phyloP scores from a whole-genome alignment of 1,140 invertebrate species.

The Lepidotrigona ventralis region DNA sequence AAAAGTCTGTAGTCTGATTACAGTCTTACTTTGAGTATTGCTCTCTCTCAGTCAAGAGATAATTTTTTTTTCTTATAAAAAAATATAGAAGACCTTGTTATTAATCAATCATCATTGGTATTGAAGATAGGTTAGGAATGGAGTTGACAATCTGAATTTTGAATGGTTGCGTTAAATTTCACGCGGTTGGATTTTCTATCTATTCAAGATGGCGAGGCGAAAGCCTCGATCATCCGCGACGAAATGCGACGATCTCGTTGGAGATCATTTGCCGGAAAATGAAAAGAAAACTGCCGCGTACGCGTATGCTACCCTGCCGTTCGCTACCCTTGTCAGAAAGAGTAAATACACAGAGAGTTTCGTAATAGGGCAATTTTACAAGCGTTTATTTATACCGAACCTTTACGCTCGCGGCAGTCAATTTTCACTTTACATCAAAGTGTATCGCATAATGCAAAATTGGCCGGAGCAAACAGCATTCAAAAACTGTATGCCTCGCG shows the following conservation, averaged over 20 bases:
- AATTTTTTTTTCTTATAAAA: no score
- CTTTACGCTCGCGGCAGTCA: not conserved
- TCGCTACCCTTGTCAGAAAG: not conserved
- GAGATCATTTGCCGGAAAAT: constrained; percentile 24
- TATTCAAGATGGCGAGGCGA: not conserved
- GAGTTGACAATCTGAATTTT: not conserved
- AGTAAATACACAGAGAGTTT: not conserved
- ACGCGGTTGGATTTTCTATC: not conserved
- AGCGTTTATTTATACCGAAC: not conserved
- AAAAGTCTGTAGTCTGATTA: no score
- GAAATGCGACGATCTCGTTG: not conserved
- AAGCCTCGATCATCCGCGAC: not conserved
- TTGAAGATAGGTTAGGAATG: no score
- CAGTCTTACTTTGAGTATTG: no score
- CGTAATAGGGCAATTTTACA: constrained; percentile 1
- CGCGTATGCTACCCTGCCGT: not conserved
- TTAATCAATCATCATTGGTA: no score
- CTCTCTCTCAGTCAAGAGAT: no score
- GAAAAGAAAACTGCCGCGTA: constrained; percentile 13
- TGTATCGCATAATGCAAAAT: not conserved
- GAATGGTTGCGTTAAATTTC: not conserved
- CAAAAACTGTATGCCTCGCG: not conserved
- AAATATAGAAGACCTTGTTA: no score
- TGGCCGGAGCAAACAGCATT: not conserved
- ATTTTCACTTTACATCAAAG: not conserved